These are phyloP conservation scores for Drosophila navojoa DNA, from an alignment of 1,140 invertebrate genomes.

Conservation along the genomic window DNA sequence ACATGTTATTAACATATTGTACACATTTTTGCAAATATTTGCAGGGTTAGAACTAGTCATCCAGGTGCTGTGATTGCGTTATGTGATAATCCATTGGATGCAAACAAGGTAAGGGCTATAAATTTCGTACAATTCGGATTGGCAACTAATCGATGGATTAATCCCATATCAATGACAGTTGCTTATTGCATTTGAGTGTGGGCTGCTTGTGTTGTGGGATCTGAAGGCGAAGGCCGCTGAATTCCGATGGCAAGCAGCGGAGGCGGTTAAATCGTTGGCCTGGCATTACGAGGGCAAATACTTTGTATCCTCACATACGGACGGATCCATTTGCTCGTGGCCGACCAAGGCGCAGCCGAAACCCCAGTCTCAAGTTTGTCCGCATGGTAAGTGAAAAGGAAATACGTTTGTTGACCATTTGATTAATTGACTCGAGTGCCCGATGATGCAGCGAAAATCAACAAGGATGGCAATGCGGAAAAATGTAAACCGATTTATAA, in stretches of 20 bases:
- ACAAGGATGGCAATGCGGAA: constrained; percentile 94
- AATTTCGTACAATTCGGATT: not conserved
- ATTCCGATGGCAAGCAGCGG: constrained; percentile 90
- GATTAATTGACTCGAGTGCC: constrained; percentile 14
- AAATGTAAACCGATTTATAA: constrained; percentile 96
- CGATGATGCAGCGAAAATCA: constrained; percentile 54
- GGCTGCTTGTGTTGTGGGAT: constrained; percentile 98
- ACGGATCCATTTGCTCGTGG: constrained; percentile 98
- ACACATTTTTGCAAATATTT: not conserved
- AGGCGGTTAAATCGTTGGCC: constrained; percentile 92
- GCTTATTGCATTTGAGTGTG: constrained; percentile 97
- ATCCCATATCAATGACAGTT: constrained; percentile 86
- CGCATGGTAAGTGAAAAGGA: constrained; percentile 90
- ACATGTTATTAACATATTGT: not conserved
- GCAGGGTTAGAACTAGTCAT: constrained; percentile 96
- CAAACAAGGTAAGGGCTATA: constrained; percentile 91
- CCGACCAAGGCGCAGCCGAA: constrained; percentile 90
- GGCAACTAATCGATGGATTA: not conserved
- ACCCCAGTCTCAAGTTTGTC: constrained; percentile 92
- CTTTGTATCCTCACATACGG: constrained; percentile 97
- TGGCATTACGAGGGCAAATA: constrained; percentile 99
- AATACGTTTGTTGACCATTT: not conserved
- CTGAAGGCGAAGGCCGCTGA: constrained; percentile 92
- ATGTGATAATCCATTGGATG: constrained; percentile 97
- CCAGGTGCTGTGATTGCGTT: constrained; percentile 97